phyloP scores from a whole-genome alignment of 2,113 vertebrate species.

The Macquaria ambigua region DNA sequence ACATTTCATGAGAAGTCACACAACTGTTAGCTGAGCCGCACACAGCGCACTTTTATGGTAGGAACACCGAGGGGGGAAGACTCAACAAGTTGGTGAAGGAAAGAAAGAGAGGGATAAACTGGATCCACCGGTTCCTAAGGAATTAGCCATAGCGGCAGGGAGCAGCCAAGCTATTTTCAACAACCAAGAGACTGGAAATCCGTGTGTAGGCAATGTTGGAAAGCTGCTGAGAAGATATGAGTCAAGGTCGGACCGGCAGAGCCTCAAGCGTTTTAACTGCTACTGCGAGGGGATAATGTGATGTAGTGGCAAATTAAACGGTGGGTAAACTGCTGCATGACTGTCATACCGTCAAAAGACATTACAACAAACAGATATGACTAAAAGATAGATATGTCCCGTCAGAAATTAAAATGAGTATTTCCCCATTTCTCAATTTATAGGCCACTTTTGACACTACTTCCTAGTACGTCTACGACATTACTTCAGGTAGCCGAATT shows the following conservation, averaged over 20 bases:
- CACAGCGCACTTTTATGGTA: slow-evolving; percentile 22
- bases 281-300: slow-evolving; percentile 19
- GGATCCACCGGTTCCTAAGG: slow-evolving; percentile 98
- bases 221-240: slow-evolving; percentile 48
- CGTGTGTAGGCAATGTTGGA: slow-evolving; percentile 71
- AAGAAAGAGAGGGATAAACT: slow-evolving; percentile 89
- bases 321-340: not conserved
- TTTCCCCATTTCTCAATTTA: not conserved
- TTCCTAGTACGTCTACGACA: slow-evolving; percentile 22
- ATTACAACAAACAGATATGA: not conserved
- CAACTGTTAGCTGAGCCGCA: slow-evolving; percentile 36
- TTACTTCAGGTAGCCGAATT: slow-evolving; percentile 4
- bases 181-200: slow-evolving; percentile 82
- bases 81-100: slow-evolving; percentile 71
- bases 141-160: slow-evolving; percentile 88
- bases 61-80: slow-evolving; percentile 59
- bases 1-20: slow-evolving; percentile 42
- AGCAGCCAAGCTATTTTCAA: slow-evolving; percentile 79
- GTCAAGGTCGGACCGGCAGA: slow-evolving; percentile 52
- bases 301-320: slow-evolving; percentile 12
- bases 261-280: slow-evolving; percentile 12
- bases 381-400: not conserved
- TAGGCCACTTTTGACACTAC: slow-evolving; percentile 31
- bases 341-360: not conserved
- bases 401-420: not conserved